A percentile compares a stretch with the other conserved stretches of the same genome.
Evolutionary conservation across 2,797 vertebrate genomes (phyloP).

Genomic region (Margarornis squamiger): DNA sequence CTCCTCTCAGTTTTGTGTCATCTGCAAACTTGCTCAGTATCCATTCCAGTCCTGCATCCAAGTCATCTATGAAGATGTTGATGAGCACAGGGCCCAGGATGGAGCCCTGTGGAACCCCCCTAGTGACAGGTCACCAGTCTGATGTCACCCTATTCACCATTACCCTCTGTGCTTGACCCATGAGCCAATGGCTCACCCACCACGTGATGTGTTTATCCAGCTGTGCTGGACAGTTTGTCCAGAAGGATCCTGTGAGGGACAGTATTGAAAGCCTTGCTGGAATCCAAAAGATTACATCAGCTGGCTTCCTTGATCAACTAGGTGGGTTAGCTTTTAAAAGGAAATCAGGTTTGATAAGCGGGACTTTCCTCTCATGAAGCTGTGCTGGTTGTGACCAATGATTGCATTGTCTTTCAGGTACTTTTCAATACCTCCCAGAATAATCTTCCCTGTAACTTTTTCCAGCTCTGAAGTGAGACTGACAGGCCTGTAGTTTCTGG

Average conservation of each 20-base stretch:
- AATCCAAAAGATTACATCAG: neutral
- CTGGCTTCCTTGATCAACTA: neutral
- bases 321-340: neutral
- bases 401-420: neutral
- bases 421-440: neutral
- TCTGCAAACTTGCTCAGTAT: neutral
- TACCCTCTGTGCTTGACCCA: neutral
- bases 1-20: neutral
- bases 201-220: neutral
- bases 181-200: neutral
- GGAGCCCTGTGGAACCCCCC: neutral
- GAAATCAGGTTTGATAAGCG: neutral
- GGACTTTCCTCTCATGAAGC: neutral
- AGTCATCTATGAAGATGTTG: neutral
- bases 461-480: neutral
- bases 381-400: neutral
- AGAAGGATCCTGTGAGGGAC: neutral
- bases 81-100: neutral
- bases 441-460: neutral
- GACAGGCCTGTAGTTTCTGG: neutral
- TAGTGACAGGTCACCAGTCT: neutral
- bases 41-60: neutral
- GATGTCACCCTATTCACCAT: neutral
- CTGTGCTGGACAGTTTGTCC: neutral
- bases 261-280: neutral